phyloP scores from a whole-genome alignment of 2,113 vertebrate genomes.

The Tragelaphus imberbis region DNA sequence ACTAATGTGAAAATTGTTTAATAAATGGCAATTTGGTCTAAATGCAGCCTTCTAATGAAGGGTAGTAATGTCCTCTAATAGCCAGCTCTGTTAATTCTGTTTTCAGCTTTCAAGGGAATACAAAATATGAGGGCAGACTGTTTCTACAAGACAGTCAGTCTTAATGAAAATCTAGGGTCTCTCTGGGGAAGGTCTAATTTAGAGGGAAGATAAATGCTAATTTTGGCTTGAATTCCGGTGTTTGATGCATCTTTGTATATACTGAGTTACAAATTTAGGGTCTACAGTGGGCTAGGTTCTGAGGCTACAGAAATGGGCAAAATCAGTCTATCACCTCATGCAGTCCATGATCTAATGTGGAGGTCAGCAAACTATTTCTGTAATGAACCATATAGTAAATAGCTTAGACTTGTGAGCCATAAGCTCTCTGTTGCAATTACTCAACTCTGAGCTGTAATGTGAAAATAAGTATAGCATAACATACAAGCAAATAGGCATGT shows the following conservation, averaged over 20 bases:
- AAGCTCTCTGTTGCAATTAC: not conserved
- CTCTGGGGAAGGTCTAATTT: not conserved
- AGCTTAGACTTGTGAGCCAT: not conserved
- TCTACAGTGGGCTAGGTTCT: not conserved
- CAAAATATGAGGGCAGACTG: not conserved
- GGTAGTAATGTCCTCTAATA: constrained; percentile 40
- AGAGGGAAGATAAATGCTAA: not conserved
- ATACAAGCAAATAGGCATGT: not conserved
- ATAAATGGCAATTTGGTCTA: constrained; percentile 63
- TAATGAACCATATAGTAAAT: not conserved
- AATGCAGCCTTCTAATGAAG: constrained; percentile 50
- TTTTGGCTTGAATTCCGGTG: not conserved
- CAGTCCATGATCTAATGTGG: not conserved
- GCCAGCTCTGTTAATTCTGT: constrained; percentile 40
- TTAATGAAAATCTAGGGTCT: not conserved
- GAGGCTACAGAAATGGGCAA: not conserved
- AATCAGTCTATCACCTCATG: not conserved
- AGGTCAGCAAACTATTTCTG: not conserved
- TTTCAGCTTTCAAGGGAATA: constrained; percentile 32
- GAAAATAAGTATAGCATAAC: not conserved
- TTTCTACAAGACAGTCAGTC: not conserved
- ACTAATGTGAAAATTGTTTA: constrained; percentile 65
- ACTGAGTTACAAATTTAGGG: not conserved
- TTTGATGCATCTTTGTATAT: not conserved
- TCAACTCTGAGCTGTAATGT: not conserved